Percentiles rank a stretch among this genome's conserved stretches.
Conservation (phyloP, 2,888 invertebrate genomes). For the Bellardia pandia region DNA sequence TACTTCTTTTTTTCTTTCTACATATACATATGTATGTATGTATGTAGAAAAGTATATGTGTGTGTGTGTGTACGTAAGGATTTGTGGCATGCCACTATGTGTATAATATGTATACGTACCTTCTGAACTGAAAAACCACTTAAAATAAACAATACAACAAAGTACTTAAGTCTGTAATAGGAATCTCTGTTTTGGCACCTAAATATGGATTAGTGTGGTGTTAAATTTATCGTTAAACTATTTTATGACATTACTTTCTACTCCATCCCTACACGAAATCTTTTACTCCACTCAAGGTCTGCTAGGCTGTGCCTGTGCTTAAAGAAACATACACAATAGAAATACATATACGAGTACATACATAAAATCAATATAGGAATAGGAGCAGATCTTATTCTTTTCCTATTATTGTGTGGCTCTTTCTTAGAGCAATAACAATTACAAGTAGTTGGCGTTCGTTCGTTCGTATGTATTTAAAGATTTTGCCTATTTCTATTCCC, state of each 20-base stretch:
- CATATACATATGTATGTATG: not conserved
- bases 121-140: constrained; percentile 61
- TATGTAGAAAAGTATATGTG: not conserved
- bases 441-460: constrained; percentile 12
- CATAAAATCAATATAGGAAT: constrained; percentile 25
- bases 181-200: constrained; percentile 71
- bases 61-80: not conserved
- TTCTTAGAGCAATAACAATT: not conserved
- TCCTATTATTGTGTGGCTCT: constrained; percentile 33
- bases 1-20: too few species aligned
- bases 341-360: not conserved
- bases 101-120: not conserved
- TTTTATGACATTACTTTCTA: constrained; percentile 60
- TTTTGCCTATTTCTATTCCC: not conserved
- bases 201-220: constrained; percentile 70
- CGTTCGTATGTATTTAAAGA: constrained; percentile 28
- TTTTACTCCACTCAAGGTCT: not conserved
- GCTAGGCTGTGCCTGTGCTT: constrained; percentile 21
- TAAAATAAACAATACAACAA: constrained; percentile 68
- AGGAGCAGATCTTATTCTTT: constrained; percentile 52
- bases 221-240: constrained; percentile 71
- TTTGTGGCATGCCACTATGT: constrained; percentile 9
- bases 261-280: not conserved
- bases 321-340: not conserved
- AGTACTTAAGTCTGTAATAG: constrained; percentile 66